Percentiles rank a stretch among this genome's conserved stretches.
phyloP scores from a whole-genome alignment of 2,797 vertebrate species.

The Falco rusticolus region DNA sequence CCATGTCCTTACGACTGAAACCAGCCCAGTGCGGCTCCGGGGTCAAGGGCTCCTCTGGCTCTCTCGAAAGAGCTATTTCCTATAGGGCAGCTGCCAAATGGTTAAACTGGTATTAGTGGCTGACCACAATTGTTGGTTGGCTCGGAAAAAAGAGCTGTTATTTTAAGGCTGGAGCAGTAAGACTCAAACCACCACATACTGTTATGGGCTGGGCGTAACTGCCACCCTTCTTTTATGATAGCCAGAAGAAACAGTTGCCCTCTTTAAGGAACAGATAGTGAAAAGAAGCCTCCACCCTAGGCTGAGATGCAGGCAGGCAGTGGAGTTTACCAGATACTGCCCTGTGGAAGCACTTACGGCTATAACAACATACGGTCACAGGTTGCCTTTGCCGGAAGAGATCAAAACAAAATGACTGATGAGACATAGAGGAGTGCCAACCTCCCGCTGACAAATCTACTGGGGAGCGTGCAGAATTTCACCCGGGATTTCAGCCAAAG shows the following conservation, averaged over 20 bases:
- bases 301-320: not conserved
- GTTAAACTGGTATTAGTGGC: conserved; percentile 54
- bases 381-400: not conserved
- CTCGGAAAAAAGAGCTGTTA: conserved; percentile 17
- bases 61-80: not conserved
- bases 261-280: conserved; percentile 32
- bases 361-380: not conserved
- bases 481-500: not conserved
- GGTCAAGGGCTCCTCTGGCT: not conserved
- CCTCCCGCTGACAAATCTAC: not conserved
- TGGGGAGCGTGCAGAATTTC: not conserved
- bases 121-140: conserved; percentile 47
- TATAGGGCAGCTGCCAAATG: conserved; percentile 23
- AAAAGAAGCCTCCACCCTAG: conserved; percentile 40
- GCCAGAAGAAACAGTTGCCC: conserved; percentile 59
- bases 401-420: not conserved
- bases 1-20: not conserved
- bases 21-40: not conserved
- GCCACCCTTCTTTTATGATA: not conserved
- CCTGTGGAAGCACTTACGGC: not conserved
- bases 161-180: conserved; percentile 18
- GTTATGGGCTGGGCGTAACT: conserved; percentile 38
- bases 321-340: not conserved
- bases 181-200: not conserved
- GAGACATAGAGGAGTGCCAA: not conserved